Evolutionary conservation across 2,888 invertebrate species (phyloP).

Genomic region (Microctonus hyperodae): DNA sequence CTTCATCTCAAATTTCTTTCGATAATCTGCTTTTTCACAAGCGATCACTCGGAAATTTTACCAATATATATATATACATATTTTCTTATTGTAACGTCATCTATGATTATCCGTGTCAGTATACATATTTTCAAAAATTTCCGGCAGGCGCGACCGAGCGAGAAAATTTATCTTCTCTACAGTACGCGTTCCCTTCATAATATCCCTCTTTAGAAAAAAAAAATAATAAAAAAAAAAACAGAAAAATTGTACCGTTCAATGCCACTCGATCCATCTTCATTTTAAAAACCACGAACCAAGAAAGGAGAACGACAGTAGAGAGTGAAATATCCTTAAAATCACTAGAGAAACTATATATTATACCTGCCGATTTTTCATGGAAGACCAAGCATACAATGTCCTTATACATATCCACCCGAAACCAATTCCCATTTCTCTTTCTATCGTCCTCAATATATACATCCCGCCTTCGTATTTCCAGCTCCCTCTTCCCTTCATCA

Average conservation of each 20-base stretch:
- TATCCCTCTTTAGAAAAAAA: constrained; percentile 18
- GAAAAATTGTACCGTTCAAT: constrained; percentile 31
- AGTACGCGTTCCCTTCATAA: constrained; percentile 5
- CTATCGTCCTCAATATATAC: neutral
- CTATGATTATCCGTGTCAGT: constrained; percentile 32
- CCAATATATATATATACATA: neutral
- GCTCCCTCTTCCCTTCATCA: constrained; percentile 6
- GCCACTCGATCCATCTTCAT: constrained; percentile 27
- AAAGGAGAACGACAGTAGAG: neutral
- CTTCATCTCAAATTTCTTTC: neutral
- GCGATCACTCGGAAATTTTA: constrained; percentile 12
- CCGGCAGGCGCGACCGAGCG: neutral
- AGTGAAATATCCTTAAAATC: constrained; percentile 37
- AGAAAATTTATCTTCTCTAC: constrained; percentile 26
- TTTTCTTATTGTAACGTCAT: constrained; percentile 30
- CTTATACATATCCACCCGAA: constrained; percentile 20
- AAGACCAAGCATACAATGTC: constrained; percentile 39
- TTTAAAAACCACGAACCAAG: neutral
- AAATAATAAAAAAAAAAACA: constrained; percentile 31
- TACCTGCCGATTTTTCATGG: constrained; percentile 59
- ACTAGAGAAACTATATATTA: constrained; percentile 37
- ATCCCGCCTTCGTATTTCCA: too few relatives aligned
- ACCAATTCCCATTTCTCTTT: constrained; percentile 25
- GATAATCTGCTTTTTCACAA: neutral
- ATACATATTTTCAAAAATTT: constrained; percentile 2